A percentile compares a stretch with the other conserved stretches of the same genome.
Evolutionary conservation across 2,113 vertebrate genomes (phyloP).

Genomic region (Seriola aureovittata): DNA sequence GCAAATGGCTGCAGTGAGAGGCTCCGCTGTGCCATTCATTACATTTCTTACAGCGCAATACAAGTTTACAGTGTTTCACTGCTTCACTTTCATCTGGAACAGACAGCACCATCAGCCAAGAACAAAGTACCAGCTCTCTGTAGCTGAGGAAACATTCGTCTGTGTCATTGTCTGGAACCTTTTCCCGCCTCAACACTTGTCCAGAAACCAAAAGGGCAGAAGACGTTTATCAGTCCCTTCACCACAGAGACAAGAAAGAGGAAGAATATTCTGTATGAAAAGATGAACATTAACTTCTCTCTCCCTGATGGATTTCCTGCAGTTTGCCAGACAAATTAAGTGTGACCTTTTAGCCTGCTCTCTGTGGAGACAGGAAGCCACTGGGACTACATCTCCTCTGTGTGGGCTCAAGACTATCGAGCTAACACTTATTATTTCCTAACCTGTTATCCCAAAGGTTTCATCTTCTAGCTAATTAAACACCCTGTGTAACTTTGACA

Average conservation of each 20-base stretch:
- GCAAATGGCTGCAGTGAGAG: slow-evolving; percentile 66
- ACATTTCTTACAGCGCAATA: slow-evolving; percentile 70
- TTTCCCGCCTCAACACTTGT: slow-evolving; percentile 15
- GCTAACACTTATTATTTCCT: slow-evolving; percentile 38
- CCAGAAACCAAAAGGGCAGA: slow-evolving; percentile 18
- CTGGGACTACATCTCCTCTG: slow-evolving; percentile 11
- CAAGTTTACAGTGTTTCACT: slow-evolving; percentile 14
- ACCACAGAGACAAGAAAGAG: slow-evolving; percentile 1
- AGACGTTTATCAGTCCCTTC: slow-evolving; percentile 3
- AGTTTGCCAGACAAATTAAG: slow-evolving; percentile 46
- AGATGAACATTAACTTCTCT: slow-evolving; percentile 40
- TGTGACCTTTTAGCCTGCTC: slow-evolving; percentile 37
- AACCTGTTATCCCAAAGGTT: slow-evolving; percentile 28
- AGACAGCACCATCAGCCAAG: not conserved
- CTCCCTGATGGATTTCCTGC: slow-evolving; percentile 10
- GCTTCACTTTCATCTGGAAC: slow-evolving; percentile 71
- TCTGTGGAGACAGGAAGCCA: slow-evolving; percentile 4
- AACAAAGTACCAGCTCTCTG: not conserved
- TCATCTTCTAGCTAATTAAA: slow-evolving; percentile 38
- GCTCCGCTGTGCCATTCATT: slow-evolving; percentile 61
- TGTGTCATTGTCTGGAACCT: not conserved
- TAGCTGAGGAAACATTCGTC: not conserved
- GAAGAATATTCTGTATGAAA: slow-evolving; percentile 45
- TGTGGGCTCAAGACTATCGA: slow-evolving; percentile 19
- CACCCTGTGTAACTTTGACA: slow-evolving; percentile 8